Evolutionary conservation across 2,797 vertebrate genomes (phyloP), one percentile per base, ranked within the genome.

Genomic region (Myotis myotis): DNA sequence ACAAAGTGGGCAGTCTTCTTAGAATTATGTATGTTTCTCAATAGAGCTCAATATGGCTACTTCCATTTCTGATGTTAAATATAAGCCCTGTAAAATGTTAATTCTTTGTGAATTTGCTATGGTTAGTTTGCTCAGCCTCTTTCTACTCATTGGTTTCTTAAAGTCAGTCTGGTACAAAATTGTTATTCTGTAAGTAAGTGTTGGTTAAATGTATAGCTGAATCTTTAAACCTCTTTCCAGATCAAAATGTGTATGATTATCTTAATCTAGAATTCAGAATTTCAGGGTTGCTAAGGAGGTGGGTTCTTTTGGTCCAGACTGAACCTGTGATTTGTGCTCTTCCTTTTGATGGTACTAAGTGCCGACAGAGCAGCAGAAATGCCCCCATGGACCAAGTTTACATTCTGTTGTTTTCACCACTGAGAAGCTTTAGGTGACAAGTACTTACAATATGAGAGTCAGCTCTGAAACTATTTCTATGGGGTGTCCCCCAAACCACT

Each of bases 141-240:
- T 82, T 57, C 16, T 41, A 74, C 41, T 79, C 16, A n/a, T 62
- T 30, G 12, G 23, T 62, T 87, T 60, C 38, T n/a, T 44, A 55
- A 87, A 82, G 57, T 57, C 22, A 71, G 38, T 78, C 51, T 84
- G 19, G 15, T 19, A 44, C 57, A 90, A 51, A 87, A 33, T 86
- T 83, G 19, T 84, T 79, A 12, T 17, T 82, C 36, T 91, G 10
- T 74, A 93, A 84, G 38, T 81, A 78, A 53, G 16, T 66, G 8
- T 84, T 80, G n/a, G 44, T 74, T 95, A 95, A 66, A 74, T 78
- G 36, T 57, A 51, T 79, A 60, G 78, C 36, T 44, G 60, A 92
- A 60, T 92, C 86, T 82, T 88, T 92, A 86, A 33, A 51, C 49
- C 28, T 81, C 57, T 93, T 89, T 76, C 17, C 23, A 20, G 12